Conservation (phyloP, 2,797 vertebrate species). For the Sebastes itinus region DNA sequence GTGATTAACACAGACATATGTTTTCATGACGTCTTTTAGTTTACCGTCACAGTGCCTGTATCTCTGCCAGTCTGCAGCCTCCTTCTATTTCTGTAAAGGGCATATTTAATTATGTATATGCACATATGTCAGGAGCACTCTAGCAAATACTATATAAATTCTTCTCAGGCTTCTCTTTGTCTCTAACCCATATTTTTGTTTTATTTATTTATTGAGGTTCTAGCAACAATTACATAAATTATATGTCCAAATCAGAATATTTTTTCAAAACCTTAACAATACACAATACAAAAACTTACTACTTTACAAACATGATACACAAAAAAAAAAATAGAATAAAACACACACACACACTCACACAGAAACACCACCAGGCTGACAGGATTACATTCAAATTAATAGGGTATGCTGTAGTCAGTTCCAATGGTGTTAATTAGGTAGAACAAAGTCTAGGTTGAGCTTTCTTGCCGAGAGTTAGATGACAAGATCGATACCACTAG, state of each 20-base stretch:
- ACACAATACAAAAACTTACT: no score
- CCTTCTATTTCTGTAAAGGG: not conserved
- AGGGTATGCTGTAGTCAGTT: no score
- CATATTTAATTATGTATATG: not conserved
- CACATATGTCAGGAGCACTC: not conserved
- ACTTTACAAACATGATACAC: no score
- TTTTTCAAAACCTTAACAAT: no score
- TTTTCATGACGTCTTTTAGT: not conserved
- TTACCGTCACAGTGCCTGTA: not conserved
- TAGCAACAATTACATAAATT: no score
- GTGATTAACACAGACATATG: not conserved
- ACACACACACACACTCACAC: no score
- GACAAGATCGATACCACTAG: not conserved
- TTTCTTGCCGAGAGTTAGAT: not conserved
- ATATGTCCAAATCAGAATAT: no score
- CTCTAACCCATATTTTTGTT: not conserved
- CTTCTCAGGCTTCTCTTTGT: not conserved
- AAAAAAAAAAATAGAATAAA: no score
- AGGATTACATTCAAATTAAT: fast-evolving
- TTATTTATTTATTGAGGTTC: no score
- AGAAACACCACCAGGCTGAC: no score
- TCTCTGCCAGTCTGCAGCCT: not conserved
- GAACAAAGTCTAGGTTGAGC: not conserved
- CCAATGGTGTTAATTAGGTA: no score
- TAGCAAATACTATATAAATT: not conserved